Conservation (phyloP, 2,113 vertebrate genomes). For the Eublepharis macularius region DNA sequence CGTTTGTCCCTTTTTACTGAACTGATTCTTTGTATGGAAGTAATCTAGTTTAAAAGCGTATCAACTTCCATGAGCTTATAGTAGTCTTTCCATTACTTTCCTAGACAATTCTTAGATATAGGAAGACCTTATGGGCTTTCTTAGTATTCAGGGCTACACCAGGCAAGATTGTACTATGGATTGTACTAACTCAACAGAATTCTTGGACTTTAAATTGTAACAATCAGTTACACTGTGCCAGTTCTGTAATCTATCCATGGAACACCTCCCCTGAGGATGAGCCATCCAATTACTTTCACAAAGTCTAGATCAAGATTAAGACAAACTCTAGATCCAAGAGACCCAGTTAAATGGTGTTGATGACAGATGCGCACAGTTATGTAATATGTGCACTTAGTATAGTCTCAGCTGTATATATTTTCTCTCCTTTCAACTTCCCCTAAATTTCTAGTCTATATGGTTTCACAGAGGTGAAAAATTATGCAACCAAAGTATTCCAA, state of each 20-base stretch:
- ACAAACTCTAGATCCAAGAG: not conserved
- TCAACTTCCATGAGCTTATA: not conserved
- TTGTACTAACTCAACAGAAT: not conserved
- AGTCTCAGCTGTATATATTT: not conserved
- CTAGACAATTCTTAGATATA: not conserved
- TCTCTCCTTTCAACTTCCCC: not conserved
- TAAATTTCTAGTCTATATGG: not conserved
- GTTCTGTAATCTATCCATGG: not conserved
- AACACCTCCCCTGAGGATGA: not conserved
- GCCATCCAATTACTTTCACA: not conserved
- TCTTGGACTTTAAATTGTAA: constrained; percentile 10
- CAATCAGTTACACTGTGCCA: not conserved
- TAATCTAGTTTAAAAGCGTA: not conserved
- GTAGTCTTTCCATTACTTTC: no score
- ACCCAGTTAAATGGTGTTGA: not conserved
- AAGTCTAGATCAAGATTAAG: no score
- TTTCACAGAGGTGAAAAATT: not conserved
- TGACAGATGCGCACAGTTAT: not conserved
- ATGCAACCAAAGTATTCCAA: not conserved
- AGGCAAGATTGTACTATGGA: not conserved
- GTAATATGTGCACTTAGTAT: not conserved
- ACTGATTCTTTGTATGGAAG: not conserved
- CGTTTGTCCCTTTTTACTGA: not conserved
- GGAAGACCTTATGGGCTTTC: not conserved
- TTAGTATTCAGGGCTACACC: not conserved